Conservation (phyloP, 2,888 invertebrate species). For the Alentia gelatinosa region DNA sequence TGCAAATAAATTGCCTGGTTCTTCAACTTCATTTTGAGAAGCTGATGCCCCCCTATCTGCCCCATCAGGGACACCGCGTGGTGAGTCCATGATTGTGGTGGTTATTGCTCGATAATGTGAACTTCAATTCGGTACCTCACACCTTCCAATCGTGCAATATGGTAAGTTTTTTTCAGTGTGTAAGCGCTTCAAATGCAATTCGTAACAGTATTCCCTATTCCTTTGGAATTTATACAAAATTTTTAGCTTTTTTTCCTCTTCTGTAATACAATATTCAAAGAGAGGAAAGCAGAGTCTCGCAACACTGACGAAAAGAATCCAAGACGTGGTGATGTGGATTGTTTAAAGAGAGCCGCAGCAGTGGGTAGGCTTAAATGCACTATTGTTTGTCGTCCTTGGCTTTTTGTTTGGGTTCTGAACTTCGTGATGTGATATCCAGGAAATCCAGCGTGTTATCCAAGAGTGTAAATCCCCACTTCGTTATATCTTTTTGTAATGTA, state of each 20-base stretch:
- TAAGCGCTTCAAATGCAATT: too few species aligned
- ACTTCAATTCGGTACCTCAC: too few species aligned
- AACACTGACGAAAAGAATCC: too few species aligned
- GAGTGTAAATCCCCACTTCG: background rate
- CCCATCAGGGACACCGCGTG: background rate
- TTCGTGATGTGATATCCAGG: background rate
- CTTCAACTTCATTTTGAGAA: background rate
- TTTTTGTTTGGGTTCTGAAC: background rate
- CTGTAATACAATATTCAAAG: too few species aligned
- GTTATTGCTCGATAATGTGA: background rate
- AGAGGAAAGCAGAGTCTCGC: too few species aligned
- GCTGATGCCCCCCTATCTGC: background rate
- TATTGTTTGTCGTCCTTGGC: background rate
- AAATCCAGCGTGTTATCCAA: background rate
- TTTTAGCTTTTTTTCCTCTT: too few species aligned
- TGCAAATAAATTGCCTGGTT: conserved; percentile 59
- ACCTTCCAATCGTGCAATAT: background rate
- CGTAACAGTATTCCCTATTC: too few species aligned
- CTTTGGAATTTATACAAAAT: too few species aligned
- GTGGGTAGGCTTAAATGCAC: too few species aligned
- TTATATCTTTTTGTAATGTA: background rate
- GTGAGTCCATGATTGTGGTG: background rate
- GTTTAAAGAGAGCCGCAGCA: background rate
- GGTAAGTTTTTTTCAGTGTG: background rate
- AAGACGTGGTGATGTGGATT: background rate